phyloP scores from a whole-genome alignment of 2,797 vertebrate species.

The Schizopygopsis malacanthus region DNA sequence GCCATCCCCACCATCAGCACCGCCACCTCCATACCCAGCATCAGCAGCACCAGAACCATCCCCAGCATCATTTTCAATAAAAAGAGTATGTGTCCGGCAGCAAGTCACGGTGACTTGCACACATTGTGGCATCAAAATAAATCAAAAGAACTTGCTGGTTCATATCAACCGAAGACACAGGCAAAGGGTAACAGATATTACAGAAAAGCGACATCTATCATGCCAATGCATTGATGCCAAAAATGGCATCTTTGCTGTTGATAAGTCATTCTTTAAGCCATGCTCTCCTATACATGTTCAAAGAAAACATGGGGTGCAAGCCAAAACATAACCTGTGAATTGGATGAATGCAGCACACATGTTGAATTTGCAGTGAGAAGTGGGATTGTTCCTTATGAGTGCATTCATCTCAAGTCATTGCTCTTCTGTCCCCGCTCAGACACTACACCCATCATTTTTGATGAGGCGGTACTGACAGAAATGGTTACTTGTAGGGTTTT shows the following conservation, averaged over 20 bases:
- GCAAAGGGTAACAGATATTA: neutral
- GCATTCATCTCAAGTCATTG: neutral
- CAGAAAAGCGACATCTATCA: neutral
- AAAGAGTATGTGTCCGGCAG: neutral
- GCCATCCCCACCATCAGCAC: too few relatives aligned
- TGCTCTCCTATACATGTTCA: too few relatives aligned
- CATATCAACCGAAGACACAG: neutral
- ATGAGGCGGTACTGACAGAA: too few relatives aligned
- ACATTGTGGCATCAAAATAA: neutral
- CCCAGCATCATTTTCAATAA: neutral
- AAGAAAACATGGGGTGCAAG: too few relatives aligned
- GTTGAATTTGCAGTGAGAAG: neutral
- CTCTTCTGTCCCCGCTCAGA: neutral
- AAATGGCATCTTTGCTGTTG: slow-evolving; percentile 22
- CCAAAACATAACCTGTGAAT: too few relatives aligned
- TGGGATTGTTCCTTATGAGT: neutral
- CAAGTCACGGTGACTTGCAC: neutral
- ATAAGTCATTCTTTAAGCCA: too few relatives aligned
- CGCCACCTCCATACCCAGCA: too few relatives aligned
- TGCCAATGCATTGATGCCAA: neutral
- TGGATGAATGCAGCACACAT: too few relatives aligned
- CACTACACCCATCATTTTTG: too few relatives aligned
- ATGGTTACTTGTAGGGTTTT: too few relatives aligned
- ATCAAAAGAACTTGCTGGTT: neutral
- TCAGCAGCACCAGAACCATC: neutral